Conservation (phyloP, 1,140 invertebrate genomes). For the Chymomyza costata region DNA sequence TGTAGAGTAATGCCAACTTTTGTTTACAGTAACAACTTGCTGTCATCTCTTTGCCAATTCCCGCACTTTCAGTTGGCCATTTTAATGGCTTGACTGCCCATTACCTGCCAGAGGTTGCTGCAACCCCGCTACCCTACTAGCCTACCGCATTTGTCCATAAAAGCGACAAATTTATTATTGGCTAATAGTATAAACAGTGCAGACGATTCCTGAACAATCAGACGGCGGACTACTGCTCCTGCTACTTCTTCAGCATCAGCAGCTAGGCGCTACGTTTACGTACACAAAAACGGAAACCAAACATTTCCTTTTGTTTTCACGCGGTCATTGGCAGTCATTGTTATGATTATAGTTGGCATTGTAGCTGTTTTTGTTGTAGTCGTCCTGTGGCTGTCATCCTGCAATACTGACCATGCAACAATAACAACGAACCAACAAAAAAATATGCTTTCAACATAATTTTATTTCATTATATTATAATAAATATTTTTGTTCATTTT, state of each 20-base stretch:
- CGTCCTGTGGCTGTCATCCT: too few relatives aligned
- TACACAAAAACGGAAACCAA: constrained; percentile 36
- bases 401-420: background rate
- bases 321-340: too few relatives aligned
- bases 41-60: background rate
- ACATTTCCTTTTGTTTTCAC: constrained; percentile 27
- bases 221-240: constrained; percentile 35
- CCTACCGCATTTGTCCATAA: constrained; percentile 32
- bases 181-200: constrained; percentile 61
- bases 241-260: too few relatives aligned
- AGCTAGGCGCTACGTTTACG: too few relatives aligned
- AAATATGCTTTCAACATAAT: constrained; percentile 63
- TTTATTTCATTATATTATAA: constrained; percentile 59
- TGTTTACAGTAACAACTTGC: background rate
- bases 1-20: too few relatives aligned
- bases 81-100: constrained; percentile 1
- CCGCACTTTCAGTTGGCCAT: background rate
- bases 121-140: too few relatives aligned
- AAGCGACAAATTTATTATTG: constrained; percentile 60
- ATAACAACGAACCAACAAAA: constrained; percentile 13
- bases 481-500: constrained; percentile 37
- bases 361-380: too few relatives aligned
- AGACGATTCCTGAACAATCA: constrained; percentile 31
- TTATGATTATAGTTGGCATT: too few relatives aligned
- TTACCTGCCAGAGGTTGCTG: constrained; percentile 5